Base-by-base conservation (phyloP, 2,113 vertebrate genomes). In the Cyprinodon brontotheroides region DNA sequence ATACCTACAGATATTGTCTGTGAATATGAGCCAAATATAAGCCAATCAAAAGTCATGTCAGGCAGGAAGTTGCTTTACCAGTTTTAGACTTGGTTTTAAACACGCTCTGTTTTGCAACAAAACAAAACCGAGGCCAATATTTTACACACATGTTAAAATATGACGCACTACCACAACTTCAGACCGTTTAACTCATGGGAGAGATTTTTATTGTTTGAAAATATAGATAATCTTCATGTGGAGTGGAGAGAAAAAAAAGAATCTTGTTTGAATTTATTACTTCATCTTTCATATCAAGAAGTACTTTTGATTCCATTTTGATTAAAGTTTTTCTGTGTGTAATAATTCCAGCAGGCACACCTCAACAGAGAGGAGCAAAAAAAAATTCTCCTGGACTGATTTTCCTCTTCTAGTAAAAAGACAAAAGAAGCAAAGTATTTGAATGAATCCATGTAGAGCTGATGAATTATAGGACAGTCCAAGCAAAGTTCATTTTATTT, bases 401-500 rank as follows among this genome's bases (percentile, higher is more conserved):
- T 83, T 67, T 70, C 36, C 3, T n/a, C 11, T 2, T 48, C 29
- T 0, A 7, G 66, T 20, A 4, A 15, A 75, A 81, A 78, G 76
- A 60, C 50, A 73, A 86, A 75, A 64, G 65, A 64, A 36, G 62
- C 61, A 63, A 61, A 73, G 80, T 72, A 37, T 80, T 64, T 22
- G 37, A 70, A 50, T 60, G 74, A 80, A 73, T 75, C 69, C 63
- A 72, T 75, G 63, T 29, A 17, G 80, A 39, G 53, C 50, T 47
- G 60, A 20, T 67, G 79, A 76, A 62, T 82, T 68, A 80, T 74
- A 87, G 39, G 50, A 81, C 43, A 68, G 77, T 75, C 29, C 48
- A 20, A 79, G 62, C 84, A 79, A 71, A 78, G 63, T 69, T 85
- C 38, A 74, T 78, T 76, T 40, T 82, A 87, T 77, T 82, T 64